Base-by-base conservation (phyloP, 2,888 invertebrate species). In the Ormyrus labotus region DNA sequence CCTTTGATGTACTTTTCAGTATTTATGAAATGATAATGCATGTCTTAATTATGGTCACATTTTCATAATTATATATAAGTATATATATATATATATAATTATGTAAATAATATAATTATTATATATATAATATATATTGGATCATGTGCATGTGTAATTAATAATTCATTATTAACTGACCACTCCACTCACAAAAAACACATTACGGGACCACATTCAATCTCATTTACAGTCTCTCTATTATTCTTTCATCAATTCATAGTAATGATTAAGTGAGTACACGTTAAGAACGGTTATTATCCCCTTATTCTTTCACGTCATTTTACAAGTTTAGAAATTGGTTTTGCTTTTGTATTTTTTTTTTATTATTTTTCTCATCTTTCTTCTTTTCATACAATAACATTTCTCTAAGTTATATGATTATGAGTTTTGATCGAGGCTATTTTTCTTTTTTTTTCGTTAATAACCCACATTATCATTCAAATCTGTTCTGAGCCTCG, bases 31-130 rank as follows among this genome's bases (percentile, higher is more conserved):
- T 87, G 88, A 4, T 4, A 3, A 89, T 85, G 87, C 86, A 86
- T 87, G 84, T 84, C 86, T 88, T 87, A 87, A 85, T 88, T 88
- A 88, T 85, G 85, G 87, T 89, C 87, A 88, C 87, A 89, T 88
- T 79, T 80, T 81, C 79, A 73, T 82, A 84, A 81, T 80, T 83
- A 77, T 84, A 84, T 84, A 84, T 13, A 13, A 13, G 13, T 13
- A 85, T 85, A 86, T 85, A 82, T 87, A 86, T 85, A 13, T 13
- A 13, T 13, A 13, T 13, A 13, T 13, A 13, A 13, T 13, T 13
- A 13, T 13, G 13, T 0, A 13, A 13, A 13, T 13, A 13, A 13
- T 13, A 13, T 13, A 13, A 13, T 13, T 13, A 13, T 13, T 13
- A 13, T 13, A 13, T 13, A 13, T 13, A 84, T 84, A 84, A 85